Percentiles rank a stretch among this genome's conserved stretches.
phyloP scores from a whole-genome alignment of 2,888 invertebrate species.

The Tipula vernalis region DNA sequence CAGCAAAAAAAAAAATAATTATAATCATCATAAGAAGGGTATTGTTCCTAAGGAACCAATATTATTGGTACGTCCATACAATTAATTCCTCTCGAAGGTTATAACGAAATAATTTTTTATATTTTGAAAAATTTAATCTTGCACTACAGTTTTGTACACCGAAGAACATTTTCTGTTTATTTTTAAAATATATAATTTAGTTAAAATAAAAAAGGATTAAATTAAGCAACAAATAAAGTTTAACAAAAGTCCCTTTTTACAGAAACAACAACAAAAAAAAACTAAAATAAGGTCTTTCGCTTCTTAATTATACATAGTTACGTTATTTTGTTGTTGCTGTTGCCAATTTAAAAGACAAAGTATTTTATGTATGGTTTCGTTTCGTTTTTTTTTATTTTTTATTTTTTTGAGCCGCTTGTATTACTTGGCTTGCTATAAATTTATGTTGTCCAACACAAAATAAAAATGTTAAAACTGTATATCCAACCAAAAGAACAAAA shows the following conservation, averaged over 20 bases:
- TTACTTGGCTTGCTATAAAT: neutral
- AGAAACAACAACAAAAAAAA: neutral
- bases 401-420: neutral
- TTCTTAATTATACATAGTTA: no score
- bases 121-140: neutral
- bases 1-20: neutral
- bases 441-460: neutral
- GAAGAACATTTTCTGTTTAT: neutral
- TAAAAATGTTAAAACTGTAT: neutral
- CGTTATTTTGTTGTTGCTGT: neutral
- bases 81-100: neutral
- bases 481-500: neutral
- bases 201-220: neutral
- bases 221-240: neutral
- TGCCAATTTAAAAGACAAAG: neutral
- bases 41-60: neutral
- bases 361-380: neutral
- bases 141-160: neutral
- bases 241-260: neutral
- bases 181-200: neutral
- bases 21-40: neutral
- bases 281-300: neutral
- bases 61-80: neutral
- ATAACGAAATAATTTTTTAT: neutral
- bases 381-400: neutral